Percentiles rank a stretch among this genome's conserved stretches.
These are phyloP conservation scores for Lepilemur ruficaudatus DNA, from an alignment of 2,797 vertebrate species.

Conservation along the genomic window DNA sequence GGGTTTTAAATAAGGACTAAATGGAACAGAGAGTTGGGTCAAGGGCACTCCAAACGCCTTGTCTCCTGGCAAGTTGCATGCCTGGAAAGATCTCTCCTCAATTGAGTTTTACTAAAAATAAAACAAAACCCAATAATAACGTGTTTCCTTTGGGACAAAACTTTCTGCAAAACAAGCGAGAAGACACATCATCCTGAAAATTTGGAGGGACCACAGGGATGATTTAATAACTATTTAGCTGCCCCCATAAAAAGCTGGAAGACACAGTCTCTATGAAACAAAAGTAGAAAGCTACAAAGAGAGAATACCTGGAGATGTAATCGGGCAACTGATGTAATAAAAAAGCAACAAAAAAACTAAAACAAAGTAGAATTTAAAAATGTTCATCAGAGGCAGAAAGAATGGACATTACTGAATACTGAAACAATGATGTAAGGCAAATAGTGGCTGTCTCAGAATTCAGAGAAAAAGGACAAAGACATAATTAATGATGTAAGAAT, in stretches of 20 bases:
- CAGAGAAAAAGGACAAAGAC: neutral
- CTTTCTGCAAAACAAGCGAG: slow-evolving; percentile 13
- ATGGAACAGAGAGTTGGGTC: neutral
- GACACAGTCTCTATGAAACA: neutral
- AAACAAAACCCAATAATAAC: neutral
- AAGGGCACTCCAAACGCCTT: neutral
- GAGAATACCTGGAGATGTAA: neutral
- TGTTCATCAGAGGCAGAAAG: neutral
- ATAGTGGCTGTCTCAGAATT: neutral
- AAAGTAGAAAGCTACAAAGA: neutral
- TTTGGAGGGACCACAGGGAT: neutral
- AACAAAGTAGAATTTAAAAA: neutral
- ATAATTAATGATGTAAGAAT: neutral
- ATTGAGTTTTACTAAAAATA: slow-evolving; percentile 33
- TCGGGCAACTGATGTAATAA: neutral
- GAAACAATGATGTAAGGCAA: neutral
- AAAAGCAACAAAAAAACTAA: neutral
- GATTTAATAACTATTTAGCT: slow-evolving; percentile 2
- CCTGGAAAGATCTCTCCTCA: neutral
- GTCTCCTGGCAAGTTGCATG: neutral
- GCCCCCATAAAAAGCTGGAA: neutral
- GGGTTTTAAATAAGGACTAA: neutral
- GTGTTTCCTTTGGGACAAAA: neutral
- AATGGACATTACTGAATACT: neutral
- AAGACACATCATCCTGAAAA: slow-evolving; percentile 8